phyloP scores from a whole-genome alignment of 1,140 invertebrate genomes.

The Drosophila funebris region DNA sequence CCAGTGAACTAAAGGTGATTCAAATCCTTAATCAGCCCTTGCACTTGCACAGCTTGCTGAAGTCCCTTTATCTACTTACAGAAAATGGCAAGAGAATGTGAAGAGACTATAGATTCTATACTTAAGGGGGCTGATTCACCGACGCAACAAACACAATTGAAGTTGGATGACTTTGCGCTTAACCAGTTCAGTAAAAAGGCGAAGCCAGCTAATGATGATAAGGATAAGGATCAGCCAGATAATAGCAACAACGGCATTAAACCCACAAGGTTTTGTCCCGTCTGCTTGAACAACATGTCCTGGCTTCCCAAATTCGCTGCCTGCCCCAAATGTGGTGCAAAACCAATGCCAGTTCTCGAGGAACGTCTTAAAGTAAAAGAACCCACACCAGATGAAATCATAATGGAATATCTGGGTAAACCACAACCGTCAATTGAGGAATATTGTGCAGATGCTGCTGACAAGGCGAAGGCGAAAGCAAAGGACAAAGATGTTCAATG shows the following conservation, averaged over 20 bases:
- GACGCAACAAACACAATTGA: neutral
- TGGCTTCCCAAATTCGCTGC: constrained; percentile 51
- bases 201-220: neutral
- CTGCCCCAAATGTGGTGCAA: constrained; percentile 43
- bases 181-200: neutral
- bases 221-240: neutral
- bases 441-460: constrained; percentile 16
- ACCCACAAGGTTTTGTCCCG: constrained; percentile 58
- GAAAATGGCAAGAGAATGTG: constrained; percentile 61
- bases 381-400: constrained; percentile 38
- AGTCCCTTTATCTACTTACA: neutral
- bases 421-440: neutral
- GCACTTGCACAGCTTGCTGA: too few species aligned
- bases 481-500: neutral
- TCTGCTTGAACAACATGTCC: constrained; percentile 52
- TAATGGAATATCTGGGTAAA: constrained; percentile 24
- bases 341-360: neutral
- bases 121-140: neutral
- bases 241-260: neutral
- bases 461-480: neutral
- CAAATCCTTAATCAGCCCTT: neutral
- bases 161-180: neutral
- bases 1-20: constrained; percentile 52
- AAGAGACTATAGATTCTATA: neutral
- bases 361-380: too few species aligned